These are phyloP conservation scores for Blastobasis adustella DNA, from an alignment of 2,888 invertebrate genomes.

Conservation along the genomic window DNA sequence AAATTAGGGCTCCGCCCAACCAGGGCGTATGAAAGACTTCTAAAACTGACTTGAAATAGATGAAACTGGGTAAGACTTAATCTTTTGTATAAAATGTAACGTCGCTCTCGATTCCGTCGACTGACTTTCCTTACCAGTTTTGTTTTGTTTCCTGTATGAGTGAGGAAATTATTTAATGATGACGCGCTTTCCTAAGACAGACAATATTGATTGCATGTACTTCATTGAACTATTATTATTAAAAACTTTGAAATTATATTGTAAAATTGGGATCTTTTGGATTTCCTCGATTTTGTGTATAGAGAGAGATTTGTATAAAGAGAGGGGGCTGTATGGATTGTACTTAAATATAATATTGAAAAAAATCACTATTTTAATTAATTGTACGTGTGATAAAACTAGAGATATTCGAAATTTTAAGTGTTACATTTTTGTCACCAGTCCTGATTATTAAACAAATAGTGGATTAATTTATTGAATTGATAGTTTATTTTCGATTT, in stretches of 20 bases:
- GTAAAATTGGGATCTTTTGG: slow-evolving; percentile 17
- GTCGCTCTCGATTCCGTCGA: too few relatives aligned
- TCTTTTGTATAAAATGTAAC: too few relatives aligned
- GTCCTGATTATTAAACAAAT: slow-evolving; percentile 8
- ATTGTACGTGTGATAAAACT: slow-evolving; percentile 48
- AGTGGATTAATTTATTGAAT: slow-evolving; percentile 23
- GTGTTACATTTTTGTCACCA: slow-evolving; percentile 20
- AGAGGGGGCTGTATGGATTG: slow-evolving; percentile 43
- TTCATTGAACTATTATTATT: too few relatives aligned
- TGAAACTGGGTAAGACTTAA: too few relatives aligned
- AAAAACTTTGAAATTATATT: too few relatives aligned
- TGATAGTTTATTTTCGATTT: slow-evolving; percentile 9
- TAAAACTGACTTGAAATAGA: slow-evolving; percentile 4
- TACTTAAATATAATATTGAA: slow-evolving; percentile 47
- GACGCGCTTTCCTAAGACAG: too few relatives aligned
- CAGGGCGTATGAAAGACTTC: slow-evolving; percentile 20
- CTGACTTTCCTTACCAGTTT: too few relatives aligned
- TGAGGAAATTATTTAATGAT: too few relatives aligned
- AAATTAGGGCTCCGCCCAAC: slow-evolving; percentile 5
- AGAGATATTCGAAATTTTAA: slow-evolving; percentile 18
- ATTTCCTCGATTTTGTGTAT: slow-evolving; percentile 25
- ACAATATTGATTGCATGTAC: too few relatives aligned
- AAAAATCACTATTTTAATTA: slow-evolving; percentile 34
- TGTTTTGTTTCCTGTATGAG: too few relatives aligned
- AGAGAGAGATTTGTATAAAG: slow-evolving; percentile 19